Conservation (phyloP, 2,797 vertebrate genomes). For the Linurgus olivaceus region DNA sequence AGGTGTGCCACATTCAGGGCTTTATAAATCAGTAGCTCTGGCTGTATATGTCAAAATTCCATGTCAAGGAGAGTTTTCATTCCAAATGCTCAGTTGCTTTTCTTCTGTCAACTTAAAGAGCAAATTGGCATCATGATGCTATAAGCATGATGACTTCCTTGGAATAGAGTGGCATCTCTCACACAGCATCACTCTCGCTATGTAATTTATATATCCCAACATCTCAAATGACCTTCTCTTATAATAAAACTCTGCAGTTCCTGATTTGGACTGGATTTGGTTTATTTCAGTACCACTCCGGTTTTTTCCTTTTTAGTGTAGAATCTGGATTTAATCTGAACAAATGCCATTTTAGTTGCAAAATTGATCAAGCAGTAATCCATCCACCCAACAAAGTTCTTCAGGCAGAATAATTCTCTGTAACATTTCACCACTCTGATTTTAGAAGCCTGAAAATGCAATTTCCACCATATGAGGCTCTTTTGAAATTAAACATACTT, state of each 20-base stretch:
- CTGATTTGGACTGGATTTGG: background rate
- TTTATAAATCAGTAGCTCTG: background rate
- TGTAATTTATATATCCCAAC: background rate
- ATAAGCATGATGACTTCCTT: background rate
- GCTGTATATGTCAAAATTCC: background rate
- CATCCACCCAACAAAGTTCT: background rate
- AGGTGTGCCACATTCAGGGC: background rate
- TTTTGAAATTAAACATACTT: background rate
- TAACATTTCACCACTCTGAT: background rate
- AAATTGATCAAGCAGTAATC: background rate
- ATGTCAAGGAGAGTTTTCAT: background rate
- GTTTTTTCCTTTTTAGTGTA: background rate
- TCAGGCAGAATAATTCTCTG: background rate
- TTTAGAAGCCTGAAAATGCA: background rate
- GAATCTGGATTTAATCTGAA: background rate
- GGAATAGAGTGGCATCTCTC: background rate
- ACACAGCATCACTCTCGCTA: background rate
- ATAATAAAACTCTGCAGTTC: background rate
- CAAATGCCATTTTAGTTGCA: background rate
- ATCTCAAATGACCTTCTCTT: background rate
- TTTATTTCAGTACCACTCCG: background rate
- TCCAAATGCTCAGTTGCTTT: background rate
- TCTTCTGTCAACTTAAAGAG: background rate
- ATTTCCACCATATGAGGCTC: background rate
- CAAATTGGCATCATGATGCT: background rate